Evolutionary conservation across 2,797 vertebrate genomes (phyloP), one percentile per base, ranked within the genome.

Genomic region (Cryptoblepharus egeriae): DNA sequence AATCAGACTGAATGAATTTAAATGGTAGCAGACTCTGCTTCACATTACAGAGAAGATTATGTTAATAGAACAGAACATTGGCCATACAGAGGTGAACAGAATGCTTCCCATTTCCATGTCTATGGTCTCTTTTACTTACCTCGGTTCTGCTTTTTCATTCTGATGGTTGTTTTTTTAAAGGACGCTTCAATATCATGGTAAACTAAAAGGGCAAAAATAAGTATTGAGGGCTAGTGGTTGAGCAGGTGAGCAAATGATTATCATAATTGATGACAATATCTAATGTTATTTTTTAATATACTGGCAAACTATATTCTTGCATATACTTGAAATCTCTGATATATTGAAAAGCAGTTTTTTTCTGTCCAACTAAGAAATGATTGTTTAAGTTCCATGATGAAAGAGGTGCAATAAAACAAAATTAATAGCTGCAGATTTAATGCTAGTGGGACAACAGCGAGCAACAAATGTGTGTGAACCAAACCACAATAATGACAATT

Each of bases 91-190:
- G 5, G 68, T 45, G 39, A 24, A 52, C 32, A 45, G 1, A 84
- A 49, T 58, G 37, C 12, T 32, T 69, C 15, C 61, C 13, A 0
- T 26, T 39, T 61, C 9, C n/a, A 75, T 77, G 15, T 22, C 9
- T 64, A 22, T n/a, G 22, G 2, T 5, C 45, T 37, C 8, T 84
- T 26, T 61, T n/a, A 57, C 72, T 82, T 90, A 97, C 98, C 97
- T 94, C 93, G 80, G 87, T 95, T 97, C 87, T 98, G 96, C 82
- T 98, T 98, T 94, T 96, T 97, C 95, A 98, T 97, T 88, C 93
- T 94, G 18, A 98, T 95, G 0, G 88, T 95, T 20, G 98, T 97
- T 89, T 92, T 95, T 91, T 98, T 97, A 92, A 96, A 97, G 35
- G 83, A 96, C 60, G 95, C 94, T 9, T 94, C 85, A 2, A 98